A percentile compares a stretch with the other conserved stretches of the same genome.
Evolutionary conservation across 2,888 invertebrate species (phyloP).

Genomic region (Orchestes rusci): DNA sequence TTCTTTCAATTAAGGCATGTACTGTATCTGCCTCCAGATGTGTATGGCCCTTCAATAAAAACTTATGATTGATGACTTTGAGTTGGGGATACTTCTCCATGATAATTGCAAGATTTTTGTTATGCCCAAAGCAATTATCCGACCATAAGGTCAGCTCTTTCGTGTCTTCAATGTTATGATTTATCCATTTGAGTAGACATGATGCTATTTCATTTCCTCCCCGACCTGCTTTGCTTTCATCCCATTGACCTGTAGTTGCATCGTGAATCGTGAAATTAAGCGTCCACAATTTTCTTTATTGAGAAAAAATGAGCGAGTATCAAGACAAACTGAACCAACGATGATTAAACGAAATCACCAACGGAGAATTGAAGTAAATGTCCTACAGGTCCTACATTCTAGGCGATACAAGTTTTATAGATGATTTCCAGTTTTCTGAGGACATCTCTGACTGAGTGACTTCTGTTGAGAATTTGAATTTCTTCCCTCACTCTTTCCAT

Average conservation of each 20-base stretch:
- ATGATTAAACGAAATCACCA: too few relatives aligned
- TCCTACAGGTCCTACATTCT: too few relatives aligned
- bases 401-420: too few relatives aligned
- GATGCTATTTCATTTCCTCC: slow-evolving; percentile 30
- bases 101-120: slow-evolving; percentile 3
- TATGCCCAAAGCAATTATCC: neutral
- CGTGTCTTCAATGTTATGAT: neutral
- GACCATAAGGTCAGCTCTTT: neutral
- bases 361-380: too few relatives aligned
- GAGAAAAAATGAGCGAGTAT: too few relatives aligned
- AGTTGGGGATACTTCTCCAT: neutral
- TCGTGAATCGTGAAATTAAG: slow-evolving; percentile 18
- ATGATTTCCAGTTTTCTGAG: too few relatives aligned
- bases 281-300: slow-evolving; percentile 24
- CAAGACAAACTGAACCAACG: too few relatives aligned
- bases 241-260: slow-evolving; percentile 19
- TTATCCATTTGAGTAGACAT: slow-evolving; percentile 24
- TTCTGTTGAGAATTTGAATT: too few relatives aligned
- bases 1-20: slow-evolving; percentile 14
- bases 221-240: slow-evolving; percentile 24
- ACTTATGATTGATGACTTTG: slow-evolving; percentile 11
- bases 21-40: too few relatives aligned
- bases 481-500: too few relatives aligned
- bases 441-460: too few relatives aligned
- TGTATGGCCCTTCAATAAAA: slow-evolving; percentile 15